Conservation (phyloP, 2,113 vertebrate species). For the Psilopogon haemacephalus region DNA sequence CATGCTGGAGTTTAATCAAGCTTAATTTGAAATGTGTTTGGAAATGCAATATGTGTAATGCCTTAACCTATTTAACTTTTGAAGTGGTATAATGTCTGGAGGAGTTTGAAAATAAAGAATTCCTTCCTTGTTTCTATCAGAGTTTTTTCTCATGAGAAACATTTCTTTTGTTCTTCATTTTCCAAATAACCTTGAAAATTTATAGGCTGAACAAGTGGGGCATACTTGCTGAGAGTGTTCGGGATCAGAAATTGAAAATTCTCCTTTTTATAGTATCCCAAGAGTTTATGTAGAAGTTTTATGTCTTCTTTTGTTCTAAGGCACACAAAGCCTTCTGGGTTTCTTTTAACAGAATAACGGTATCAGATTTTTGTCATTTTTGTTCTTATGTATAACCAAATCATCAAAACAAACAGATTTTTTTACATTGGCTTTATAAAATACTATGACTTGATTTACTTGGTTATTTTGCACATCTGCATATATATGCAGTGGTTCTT, state of each 20-base stretch:
- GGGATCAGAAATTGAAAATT: conserved; percentile 51
- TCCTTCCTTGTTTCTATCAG: not conserved
- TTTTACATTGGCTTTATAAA: not conserved
- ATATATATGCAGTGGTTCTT: not conserved
- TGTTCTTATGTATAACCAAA: not conserved
- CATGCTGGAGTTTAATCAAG: not conserved
- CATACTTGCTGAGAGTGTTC: not conserved
- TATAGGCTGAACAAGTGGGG: conserved; percentile 25
- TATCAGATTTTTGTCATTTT: not conserved
- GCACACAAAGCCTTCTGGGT: not conserved
- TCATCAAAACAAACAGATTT: not conserved
- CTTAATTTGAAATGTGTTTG: not conserved
- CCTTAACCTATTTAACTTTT: not conserved
- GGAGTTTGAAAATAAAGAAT: not conserved
- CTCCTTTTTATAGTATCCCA: conserved; percentile 2
- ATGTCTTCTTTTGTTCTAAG: conserved; percentile 26
- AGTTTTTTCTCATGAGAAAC: not conserved
- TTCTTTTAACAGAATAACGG: not conserved
- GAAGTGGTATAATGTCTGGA: not conserved
- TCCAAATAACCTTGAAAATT: conserved; percentile 55
- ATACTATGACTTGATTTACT: not conserved
- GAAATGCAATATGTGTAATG: not conserved
- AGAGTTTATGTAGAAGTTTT: conserved; percentile 36
- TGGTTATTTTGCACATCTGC: not conserved
- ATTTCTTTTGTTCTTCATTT: conserved; percentile 13